A percentile compares a stretch with the other conserved stretches of the same genome.
Evolutionary conservation across 2,888 invertebrate genomes (phyloP).

Genomic region (Drosophila setosimentum): DNA sequence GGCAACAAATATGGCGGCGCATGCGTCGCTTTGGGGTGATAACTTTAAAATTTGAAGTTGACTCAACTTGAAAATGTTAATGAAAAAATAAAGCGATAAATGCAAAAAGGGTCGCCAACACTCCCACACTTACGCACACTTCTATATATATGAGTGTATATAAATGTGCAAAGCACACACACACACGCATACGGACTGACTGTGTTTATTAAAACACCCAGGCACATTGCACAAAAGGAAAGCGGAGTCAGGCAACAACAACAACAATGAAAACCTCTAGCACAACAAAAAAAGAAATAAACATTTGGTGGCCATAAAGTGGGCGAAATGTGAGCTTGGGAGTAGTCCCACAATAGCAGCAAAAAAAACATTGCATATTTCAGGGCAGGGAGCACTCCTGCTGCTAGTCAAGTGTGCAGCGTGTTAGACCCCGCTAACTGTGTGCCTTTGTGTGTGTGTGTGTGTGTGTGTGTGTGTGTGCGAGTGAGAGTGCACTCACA

Average conservation of each 20-base stretch:
- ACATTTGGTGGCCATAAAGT: constrained; percentile 73
- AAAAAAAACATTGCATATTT: constrained; percentile 69
- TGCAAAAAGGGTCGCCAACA: constrained; percentile 39
- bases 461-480: constrained; percentile 12
- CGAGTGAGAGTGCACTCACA: constrained; percentile 28
- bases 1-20: constrained; percentile 51
- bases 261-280: constrained; percentile 37
- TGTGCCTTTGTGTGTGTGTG: constrained; percentile 17
- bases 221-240: constrained; percentile 59
- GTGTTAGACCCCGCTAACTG: constrained; percentile 40
- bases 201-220: constrained; percentile 77
- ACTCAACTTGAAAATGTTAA: constrained; percentile 75
- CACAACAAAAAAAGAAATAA: constrained; percentile 22
- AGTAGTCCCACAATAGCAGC: constrained; percentile 34
- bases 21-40: constrained; percentile 54
- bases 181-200: constrained; percentile 33
- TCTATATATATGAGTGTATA: not conserved
- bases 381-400: constrained; percentile 61
- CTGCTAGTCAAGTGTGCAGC: constrained; percentile 59
- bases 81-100: constrained; percentile 74
- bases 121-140: constrained; percentile 21
- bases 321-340: constrained; percentile 66
- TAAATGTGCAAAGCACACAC: constrained; percentile 7
- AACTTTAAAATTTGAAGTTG: constrained; percentile 52
- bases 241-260: constrained; percentile 27